Evolutionary conservation across 2,888 invertebrate species (phyloP).

Genomic region (Osmoderma eremita): DNA sequence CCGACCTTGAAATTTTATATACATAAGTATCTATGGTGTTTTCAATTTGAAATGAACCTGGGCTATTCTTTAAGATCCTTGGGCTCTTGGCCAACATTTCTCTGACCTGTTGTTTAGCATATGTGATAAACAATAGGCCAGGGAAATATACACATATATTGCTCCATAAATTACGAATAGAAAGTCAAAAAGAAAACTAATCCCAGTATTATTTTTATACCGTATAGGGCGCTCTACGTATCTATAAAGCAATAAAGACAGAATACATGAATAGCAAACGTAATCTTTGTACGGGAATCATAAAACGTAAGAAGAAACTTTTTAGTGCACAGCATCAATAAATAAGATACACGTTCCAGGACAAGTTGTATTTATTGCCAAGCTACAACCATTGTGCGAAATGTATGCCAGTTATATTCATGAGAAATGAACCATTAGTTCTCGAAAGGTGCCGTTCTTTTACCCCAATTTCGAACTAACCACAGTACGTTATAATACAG

Average conservation of each 20-base stretch:
- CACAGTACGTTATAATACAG: background rate
- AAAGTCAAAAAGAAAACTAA: too few species aligned
- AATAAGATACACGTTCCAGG: conserved; percentile 17
- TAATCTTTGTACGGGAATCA: background rate
- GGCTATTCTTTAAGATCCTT: too few species aligned
- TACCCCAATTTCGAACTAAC: background rate
- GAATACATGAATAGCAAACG: background rate
- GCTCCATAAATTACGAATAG: too few species aligned
- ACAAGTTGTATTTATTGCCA: background rate
- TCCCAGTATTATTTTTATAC: too few species aligned
- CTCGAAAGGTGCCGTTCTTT: conserved; percentile 5
- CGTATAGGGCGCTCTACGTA: too few species aligned
- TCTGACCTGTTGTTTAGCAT: too few species aligned
- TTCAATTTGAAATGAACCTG: too few species aligned
- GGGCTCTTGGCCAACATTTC: too few species aligned
- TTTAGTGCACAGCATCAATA: background rate
- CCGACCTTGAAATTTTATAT: too few species aligned
- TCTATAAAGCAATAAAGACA: background rate
- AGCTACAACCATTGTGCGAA: background rate
- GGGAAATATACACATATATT: too few species aligned
- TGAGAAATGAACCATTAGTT: conserved; percentile 18
- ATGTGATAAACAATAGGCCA: too few species aligned
- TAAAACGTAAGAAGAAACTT: background rate
- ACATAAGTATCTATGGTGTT: too few species aligned
- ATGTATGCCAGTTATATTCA: conserved; percentile 24